Evolutionary conservation across 2,797 vertebrate species (phyloP).

Genomic region (Mallotus villosus): DNA sequence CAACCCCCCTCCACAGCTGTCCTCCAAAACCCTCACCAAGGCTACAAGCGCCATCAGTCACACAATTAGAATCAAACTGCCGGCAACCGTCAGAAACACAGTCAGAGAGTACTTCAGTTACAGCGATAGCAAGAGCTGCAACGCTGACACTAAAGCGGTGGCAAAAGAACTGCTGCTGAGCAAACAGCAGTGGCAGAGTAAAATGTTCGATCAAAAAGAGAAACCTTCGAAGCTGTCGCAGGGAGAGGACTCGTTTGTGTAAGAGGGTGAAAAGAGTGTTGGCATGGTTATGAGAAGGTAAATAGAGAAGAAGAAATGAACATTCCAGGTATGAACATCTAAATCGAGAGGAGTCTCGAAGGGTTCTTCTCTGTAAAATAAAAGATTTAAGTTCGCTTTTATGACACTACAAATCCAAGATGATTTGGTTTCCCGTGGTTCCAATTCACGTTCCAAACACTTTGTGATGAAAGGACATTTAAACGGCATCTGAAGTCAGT

Average conservation of each 20-base stretch:
- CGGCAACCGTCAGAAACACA: constrained; percentile 62
- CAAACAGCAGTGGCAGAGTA: constrained; percentile 55
- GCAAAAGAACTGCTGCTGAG: constrained; percentile 56
- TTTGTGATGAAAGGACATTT: too few relatives aligned
- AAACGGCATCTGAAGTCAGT: too few relatives aligned
- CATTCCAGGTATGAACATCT: too few relatives aligned
- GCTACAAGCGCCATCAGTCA: constrained; percentile 54
- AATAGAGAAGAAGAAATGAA: neutral
- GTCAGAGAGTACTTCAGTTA: constrained; percentile 71
- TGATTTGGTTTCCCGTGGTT: too few relatives aligned
- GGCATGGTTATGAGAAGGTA: neutral
- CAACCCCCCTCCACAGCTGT: neutral
- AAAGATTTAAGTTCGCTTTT: too few relatives aligned
- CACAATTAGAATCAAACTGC: constrained; percentile 71
- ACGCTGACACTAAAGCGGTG: constrained; percentile 36
- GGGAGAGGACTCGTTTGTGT: constrained; percentile 66
- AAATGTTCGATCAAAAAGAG: constrained; percentile 19
- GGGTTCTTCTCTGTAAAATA: neutral
- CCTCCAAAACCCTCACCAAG: constrained; percentile 40
- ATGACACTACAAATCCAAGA: too few relatives aligned
- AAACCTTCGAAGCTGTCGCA: constrained; percentile 9
- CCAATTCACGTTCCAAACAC: too few relatives aligned
- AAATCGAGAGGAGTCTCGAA: neutral
- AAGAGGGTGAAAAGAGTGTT: constrained; percentile 17
- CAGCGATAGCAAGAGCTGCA: constrained; percentile 17